Percentiles rank a stretch among this genome's conserved stretches.
Conservation (phyloP, 2,888 invertebrate species). For the Sesia bembeciformis region DNA sequence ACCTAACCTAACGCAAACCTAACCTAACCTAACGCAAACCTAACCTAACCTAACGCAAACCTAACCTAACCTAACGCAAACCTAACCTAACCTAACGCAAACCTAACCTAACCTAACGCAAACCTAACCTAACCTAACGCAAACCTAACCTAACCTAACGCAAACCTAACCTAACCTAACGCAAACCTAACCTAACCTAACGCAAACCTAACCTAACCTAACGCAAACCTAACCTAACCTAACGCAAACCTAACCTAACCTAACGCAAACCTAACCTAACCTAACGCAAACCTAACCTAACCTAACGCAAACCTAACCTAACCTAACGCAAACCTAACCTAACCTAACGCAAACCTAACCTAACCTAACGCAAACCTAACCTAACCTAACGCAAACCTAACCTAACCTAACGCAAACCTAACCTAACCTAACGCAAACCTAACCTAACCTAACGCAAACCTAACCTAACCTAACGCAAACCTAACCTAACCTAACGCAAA, state of each 20-base stretch:
- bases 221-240: conserved; percentile 1
- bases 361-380: conserved; percentile 1
- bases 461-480: conserved; percentile 12
- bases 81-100: conserved; percentile 11
- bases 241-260: conserved; percentile 1
- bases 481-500: conserved; percentile 1
- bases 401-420: conserved; percentile 7
- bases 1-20: conserved; percentile 13
- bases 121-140: conserved; percentile 9
- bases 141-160: background rate
- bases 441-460: conserved; percentile 6
- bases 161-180: conserved; percentile 1
- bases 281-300: conserved; percentile 1
- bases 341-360: conserved; percentile 1
- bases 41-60: conserved; percentile 15
- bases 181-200: conserved; percentile 2
- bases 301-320: conserved; percentile 1
- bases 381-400: conserved; percentile 7
- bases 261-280: conserved; percentile 1
- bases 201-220: conserved; percentile 1
- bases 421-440: conserved; percentile 7
- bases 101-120: conserved; percentile 11
- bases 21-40: conserved; percentile 14
- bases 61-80: conserved; percentile 14
- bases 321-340: conserved; percentile 1